These are phyloP conservation scores for Clinocottus analis DNA, from an alignment of 2,113 vertebrate species.

Conservation along the genomic window DNA sequence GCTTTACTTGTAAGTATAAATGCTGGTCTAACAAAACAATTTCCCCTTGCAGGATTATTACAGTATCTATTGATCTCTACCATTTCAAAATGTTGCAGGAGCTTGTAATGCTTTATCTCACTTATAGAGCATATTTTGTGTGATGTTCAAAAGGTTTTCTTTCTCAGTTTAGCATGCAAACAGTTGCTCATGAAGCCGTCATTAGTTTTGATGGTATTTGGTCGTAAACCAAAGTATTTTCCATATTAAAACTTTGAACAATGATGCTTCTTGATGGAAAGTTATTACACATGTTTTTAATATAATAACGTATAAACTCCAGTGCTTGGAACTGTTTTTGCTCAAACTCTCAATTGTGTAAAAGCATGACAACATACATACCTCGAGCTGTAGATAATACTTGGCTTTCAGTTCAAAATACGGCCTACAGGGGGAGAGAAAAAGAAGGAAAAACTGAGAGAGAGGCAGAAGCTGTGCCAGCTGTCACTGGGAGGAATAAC, in stretches of 20 bases:
- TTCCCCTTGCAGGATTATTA: too few species aligned
- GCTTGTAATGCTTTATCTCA: too few species aligned
- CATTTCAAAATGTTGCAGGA: neutral
- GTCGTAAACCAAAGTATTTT: neutral
- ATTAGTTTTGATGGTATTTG: neutral
- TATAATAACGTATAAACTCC: neutral
- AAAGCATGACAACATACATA: constrained; percentile 62
- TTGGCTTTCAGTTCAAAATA: constrained; percentile 98
- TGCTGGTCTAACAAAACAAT: too few species aligned
- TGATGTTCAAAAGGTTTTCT: neutral
- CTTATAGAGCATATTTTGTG: neutral
- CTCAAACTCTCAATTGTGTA: neutral
- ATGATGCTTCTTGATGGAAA: neutral
- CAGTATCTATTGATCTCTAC: too few species aligned
- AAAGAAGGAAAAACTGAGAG: constrained; percentile 45
- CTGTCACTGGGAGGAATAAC: constrained; percentile 65
- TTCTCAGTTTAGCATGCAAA: neutral
- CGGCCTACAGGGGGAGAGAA: constrained; percentile 85
- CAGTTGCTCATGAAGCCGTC: neutral
- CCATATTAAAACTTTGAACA: neutral
- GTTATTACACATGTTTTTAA: neutral
- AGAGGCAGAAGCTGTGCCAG: neutral
- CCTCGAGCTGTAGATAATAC: constrained; percentile 97
- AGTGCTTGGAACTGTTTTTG: neutral
- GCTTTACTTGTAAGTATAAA: too few species aligned